Percentiles rank a stretch among this genome's conserved stretches.
These are phyloP conservation scores for Campoletis sonorensis DNA, from an alignment of 1,140 invertebrate genomes.

Conservation along the genomic window DNA sequence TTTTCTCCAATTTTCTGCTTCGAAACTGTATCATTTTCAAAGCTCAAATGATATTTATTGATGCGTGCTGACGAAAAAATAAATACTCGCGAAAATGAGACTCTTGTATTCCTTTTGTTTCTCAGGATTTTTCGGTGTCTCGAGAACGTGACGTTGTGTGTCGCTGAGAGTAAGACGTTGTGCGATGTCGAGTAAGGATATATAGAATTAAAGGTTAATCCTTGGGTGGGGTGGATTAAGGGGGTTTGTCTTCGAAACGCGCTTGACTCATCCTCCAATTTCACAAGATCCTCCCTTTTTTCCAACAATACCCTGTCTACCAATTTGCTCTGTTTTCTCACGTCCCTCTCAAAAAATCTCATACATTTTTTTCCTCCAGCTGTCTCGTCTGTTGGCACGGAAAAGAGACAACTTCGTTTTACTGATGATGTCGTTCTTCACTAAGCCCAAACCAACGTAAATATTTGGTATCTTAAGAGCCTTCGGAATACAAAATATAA, in stretches of 20 bases:
- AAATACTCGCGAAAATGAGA: constrained; percentile 22
- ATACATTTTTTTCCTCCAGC: constrained; percentile 32
- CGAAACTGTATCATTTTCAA: not conserved
- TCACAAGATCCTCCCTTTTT: constrained; percentile 42
- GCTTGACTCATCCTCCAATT: constrained; percentile 15
- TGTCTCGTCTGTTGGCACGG: constrained; percentile 48
- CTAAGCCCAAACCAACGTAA: constrained; percentile 64
- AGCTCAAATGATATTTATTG: not conserved
- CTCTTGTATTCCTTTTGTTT: not conserved
- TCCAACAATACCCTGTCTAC: not conserved
- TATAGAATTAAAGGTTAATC: constrained; percentile 78
- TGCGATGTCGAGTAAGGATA: constrained; percentile 59
- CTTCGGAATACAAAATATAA: constrained; percentile 62
- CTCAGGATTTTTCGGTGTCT: not conserved
- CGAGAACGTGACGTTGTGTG: constrained; percentile 38
- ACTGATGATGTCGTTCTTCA: constrained; percentile 53
- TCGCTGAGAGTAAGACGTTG: constrained; percentile 37
- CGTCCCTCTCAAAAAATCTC: constrained; percentile 46
- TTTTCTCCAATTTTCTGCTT: constrained; percentile 32
- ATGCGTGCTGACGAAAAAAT: not conserved
- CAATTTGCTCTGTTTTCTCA: constrained; percentile 34
- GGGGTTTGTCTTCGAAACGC: constrained; percentile 45
- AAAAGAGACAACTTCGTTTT: constrained; percentile 67
- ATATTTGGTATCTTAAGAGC: constrained; percentile 73
- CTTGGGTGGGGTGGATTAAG: constrained; percentile 46